Base-by-base conservation (phyloP, 2,888 invertebrate genomes). In the Cantharis flavilabris region DNA sequence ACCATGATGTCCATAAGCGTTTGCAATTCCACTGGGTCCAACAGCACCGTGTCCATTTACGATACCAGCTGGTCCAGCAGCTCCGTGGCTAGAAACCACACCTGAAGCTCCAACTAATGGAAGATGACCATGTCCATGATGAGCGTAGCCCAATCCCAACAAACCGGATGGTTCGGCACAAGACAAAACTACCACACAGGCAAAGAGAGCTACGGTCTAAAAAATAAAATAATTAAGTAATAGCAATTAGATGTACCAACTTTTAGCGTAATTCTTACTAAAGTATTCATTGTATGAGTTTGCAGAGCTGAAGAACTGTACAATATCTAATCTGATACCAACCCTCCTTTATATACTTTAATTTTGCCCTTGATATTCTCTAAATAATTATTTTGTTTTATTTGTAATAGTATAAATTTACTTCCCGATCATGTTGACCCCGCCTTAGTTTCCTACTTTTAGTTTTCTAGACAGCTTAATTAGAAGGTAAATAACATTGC, bases 1-100 rank as follows among this genome's bases (percentile, higher is more conserved):
- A 16, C 20, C 18, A 26, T 67, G 23, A 26, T 67, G 23, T 67
- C 65, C 65, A 67, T n/a, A 7, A 23, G 65, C 23, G n/a, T 65
- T 65, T 13, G 23, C 23, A 10, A 65, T 65, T 63, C 78, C 78
- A 62, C 63, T 72, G 16, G 76, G 76, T 71, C 78, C 78, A 63
- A 76, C 71, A 11, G 76, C 76, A 69, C 78, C 78, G 23, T 76
- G 76, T 76, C 78, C 78, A 18, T 23, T 76, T 7, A 76, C 79
- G 9, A 70, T 62, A 72, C 79, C 79, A 10, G 76, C 63, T 20
- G 79, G 78, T 64, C 78, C 78, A 14, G 72, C 67, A 67, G 78
- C 78, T 11, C 79, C 79, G n/a, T 70, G 3, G 10, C 71, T 70
- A n/a, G 73, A 71, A 65, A 76, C 76, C 26, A 74, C 75, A n/a